Base-by-base conservation (phyloP, 2,888 invertebrate genomes). In the Calameuta idolon region DNA sequence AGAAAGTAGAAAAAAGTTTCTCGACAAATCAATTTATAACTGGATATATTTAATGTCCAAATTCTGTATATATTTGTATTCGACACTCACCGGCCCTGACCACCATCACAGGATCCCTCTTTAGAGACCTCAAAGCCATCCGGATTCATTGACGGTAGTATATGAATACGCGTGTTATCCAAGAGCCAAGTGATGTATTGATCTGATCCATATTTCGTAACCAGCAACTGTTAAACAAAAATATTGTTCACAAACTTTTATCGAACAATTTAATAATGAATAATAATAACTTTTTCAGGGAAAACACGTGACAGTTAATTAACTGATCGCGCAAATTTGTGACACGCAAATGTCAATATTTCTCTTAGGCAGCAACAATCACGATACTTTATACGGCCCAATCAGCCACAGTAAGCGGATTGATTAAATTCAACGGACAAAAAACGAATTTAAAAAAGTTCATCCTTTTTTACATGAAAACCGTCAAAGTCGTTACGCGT, bases 91-190 rank as follows among this genome's bases (percentile, higher is more conserved):
- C 98, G 95, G 91, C 98, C 98, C 91, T 96, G 96, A 12, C 96
- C 95, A 34, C 97, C 97, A 87, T 97, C 96, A 88, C 98, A 98
- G 80, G 95, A 94, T 55, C 98, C 97, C 92, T 98, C 97, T 86
- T 96, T 95, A 11, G 99, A 97, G 33, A 96, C 96, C 86, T 98
- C 97, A 92, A 96, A 99, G 34, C 99, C 99, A 91, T 99, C 99
- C 0, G 99, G 99, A 92, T 99, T 99, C 98, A 99, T 98, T 0
- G 98, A 97, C 0, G 99, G 99, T 94, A 99, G 94, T 86, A 99
- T 95, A 92, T 99, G 99, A 87, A 99, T 98, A 81, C 98, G 94
- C 0, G 99, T 99, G 91, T 97, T 97, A 92, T 98, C 97, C 91
- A 99, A 91, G 78, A 99, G 92, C 96, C 97, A 97, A 87, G 95